Evolutionary conservation across 1,140 invertebrate genomes (phyloP).

Genomic region (Drosophila sp.): DNA sequence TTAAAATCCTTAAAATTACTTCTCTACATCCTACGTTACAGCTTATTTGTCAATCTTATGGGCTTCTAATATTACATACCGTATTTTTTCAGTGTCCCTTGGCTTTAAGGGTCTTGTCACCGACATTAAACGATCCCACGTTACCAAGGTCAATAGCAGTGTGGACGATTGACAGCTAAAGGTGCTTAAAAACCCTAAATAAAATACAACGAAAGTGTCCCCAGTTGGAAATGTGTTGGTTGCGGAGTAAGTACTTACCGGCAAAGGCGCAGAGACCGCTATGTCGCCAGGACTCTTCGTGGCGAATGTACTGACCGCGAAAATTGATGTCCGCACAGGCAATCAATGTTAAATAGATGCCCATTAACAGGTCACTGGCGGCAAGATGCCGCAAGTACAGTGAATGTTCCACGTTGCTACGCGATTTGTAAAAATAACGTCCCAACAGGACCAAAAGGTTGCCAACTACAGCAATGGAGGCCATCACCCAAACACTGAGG

Average conservation of each 20-base stretch:
- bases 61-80: conserved; percentile 42
- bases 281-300: conserved; percentile 86
- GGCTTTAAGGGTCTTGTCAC: conserved; percentile 85
- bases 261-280: conserved; percentile 85
- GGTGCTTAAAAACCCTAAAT: conserved; percentile 87
- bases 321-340: conserved; percentile 86
- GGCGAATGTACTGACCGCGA: conserved; percentile 85
- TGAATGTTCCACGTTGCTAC: conserved; percentile 85
- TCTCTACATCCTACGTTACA: no score
- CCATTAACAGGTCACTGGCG: conserved; percentile 88
- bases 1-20: not conserved
- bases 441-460: conserved; percentile 87
- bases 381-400: conserved; percentile 87
- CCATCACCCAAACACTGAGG: conserved; percentile 88
- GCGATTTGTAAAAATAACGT: conserved; percentile 83
- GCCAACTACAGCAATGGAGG: conserved; percentile 85
- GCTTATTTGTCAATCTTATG: no score
- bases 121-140: conserved; percentile 86
- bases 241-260: conserved; percentile 65
- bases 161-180: conserved; percentile 88
- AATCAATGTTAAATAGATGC: conserved; percentile 87
- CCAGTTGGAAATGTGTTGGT: not conserved
- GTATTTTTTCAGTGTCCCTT: conserved; percentile 62
- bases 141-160: conserved; percentile 86
- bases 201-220: conserved; percentile 5